Percentiles rank a stretch among this genome's conserved stretches.
phyloP scores from a whole-genome alignment of 2,797 vertebrate genomes.

The Pogonophryne albipinna region DNA sequence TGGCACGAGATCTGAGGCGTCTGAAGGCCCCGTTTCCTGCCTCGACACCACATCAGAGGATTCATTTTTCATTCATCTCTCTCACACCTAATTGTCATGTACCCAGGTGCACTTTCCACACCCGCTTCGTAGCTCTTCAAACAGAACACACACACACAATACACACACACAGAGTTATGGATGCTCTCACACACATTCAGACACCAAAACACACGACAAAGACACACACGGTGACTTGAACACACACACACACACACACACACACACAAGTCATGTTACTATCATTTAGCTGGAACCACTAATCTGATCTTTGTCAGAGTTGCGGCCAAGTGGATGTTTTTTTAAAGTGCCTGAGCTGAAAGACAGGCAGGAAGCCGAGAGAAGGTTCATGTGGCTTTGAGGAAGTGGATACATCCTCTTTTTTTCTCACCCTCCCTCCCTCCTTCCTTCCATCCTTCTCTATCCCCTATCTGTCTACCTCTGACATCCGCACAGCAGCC shows the following conservation, averaged over 20 bases:
- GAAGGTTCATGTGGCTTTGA: conserved; percentile 57
- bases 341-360: conserved; percentile 26
- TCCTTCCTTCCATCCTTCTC: conserved; percentile 21
- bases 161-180: conserved; percentile 13
- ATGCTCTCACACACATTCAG: conserved; percentile 13
- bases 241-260: no score
- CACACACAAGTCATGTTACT: not conserved
- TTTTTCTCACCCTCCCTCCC: conserved; percentile 36
- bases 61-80: conserved; percentile 39
- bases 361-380: conserved; percentile 37
- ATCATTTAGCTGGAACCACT: not conserved
- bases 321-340: conserved; percentile 1
- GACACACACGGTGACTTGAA: not conserved
- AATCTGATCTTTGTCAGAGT: conserved; percentile 22
- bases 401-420: conserved; percentile 70
- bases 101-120: conserved; percentile 38
- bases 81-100: conserved; percentile 38
- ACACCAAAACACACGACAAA: not conserved
- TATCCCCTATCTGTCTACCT: conserved; percentile 47
- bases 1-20: conserved; percentile 33
- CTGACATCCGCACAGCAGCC: conserved; percentile 64
- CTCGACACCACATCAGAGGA: conserved; percentile 45
- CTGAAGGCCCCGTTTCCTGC: conserved; percentile 35
- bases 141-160: conserved; percentile 4
- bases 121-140: conserved; percentile 21